Conservation (phyloP, 2,797 vertebrate species). For the Pipistrellus pipistrellus region DNA sequence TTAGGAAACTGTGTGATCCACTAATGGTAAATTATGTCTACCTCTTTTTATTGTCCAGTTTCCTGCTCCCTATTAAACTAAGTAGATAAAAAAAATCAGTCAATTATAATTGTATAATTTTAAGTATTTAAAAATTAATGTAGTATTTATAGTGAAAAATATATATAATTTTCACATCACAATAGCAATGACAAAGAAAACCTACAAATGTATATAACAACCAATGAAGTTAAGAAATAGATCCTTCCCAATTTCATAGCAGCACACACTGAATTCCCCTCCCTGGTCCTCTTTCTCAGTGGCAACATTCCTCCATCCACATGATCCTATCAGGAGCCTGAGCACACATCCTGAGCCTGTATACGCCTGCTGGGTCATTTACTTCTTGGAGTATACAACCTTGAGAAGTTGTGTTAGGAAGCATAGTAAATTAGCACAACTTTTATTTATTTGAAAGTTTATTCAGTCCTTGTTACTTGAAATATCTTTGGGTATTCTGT, state of each 20-base stretch:
- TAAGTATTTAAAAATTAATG: not conserved
- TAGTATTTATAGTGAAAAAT: not conserved
- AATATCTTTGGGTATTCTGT: not conserved
- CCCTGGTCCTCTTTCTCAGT: too few species aligned
- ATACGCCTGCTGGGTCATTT: not conserved
- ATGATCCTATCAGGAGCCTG: not conserved
- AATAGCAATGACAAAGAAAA: not conserved
- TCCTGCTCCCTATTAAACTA: not conserved
- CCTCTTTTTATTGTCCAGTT: not conserved
- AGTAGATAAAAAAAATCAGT: not conserved
- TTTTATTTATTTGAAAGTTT: not conserved
- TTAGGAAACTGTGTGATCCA: not conserved
- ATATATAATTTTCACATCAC: not conserved
- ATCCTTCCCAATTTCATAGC: not conserved
- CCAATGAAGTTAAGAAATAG: not conserved
- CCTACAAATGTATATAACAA: too few species aligned
- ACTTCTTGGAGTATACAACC: not conserved
- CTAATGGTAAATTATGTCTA: not conserved
- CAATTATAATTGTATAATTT: not conserved
- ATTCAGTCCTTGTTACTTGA: not conserved
- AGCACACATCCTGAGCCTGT: not conserved
- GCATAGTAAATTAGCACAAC: not conserved
- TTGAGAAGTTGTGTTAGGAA: not conserved
- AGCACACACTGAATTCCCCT: not conserved
- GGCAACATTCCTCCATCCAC: accelerated